Percentiles rank a stretch among this genome's conserved stretches.
Conservation (phyloP, 2,888 invertebrate genomes). For the Argynnis bischoffii region DNA sequence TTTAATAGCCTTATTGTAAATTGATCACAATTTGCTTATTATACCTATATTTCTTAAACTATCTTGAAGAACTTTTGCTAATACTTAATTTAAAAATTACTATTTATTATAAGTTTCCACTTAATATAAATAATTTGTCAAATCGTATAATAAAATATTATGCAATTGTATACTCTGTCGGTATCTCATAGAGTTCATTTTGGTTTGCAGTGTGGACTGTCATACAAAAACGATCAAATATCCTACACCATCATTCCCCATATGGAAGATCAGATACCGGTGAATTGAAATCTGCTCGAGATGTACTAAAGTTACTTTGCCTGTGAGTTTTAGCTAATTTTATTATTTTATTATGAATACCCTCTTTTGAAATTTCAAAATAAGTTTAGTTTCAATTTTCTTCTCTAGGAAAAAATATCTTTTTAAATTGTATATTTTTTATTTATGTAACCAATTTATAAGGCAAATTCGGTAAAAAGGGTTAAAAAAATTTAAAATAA, state of each 20-base stretch:
- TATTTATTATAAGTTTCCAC: too few species aligned
- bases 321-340: constrained; percentile 56
- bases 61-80: too few species aligned
- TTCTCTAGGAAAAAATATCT: background rate
- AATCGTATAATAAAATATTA: background rate
- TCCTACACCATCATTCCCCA: constrained; percentile 88
- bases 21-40: too few species aligned
- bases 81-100: too few species aligned
- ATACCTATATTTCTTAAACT: too few species aligned
- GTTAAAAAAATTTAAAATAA: too few species aligned
- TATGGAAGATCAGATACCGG: constrained; percentile 86
- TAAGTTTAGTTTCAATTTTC: background rate
- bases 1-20: too few species aligned
- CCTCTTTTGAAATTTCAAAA: background rate
- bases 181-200: constrained; percentile 33
- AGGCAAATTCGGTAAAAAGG: too few species aligned
- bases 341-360: background rate
- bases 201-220: constrained; percentile 64
- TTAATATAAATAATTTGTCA: too few species aligned
- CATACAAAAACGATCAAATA: constrained; percentile 82
- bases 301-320: constrained; percentile 87
- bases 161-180: background rate
- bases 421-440: background rate
- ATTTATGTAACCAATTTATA: too few species aligned
- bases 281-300: constrained; percentile 87